Conservation (phyloP, 2,888 invertebrate genomes). For the Hirtodrosophila confusa region DNA sequence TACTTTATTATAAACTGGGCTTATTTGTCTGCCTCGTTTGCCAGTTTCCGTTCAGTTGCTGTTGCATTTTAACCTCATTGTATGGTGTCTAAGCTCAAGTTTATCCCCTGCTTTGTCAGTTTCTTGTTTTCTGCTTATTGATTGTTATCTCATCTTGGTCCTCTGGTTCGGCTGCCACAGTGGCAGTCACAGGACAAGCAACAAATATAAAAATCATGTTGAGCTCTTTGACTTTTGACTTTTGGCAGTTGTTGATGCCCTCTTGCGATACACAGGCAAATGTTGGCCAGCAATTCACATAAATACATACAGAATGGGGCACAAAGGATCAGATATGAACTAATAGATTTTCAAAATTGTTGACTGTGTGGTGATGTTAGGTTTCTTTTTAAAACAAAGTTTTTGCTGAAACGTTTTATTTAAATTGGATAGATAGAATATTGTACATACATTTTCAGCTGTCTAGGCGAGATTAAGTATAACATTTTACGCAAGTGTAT, state of each 20-base stretch:
- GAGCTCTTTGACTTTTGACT: conserved; percentile 47
- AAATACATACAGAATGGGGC: not conserved
- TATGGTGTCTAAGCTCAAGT: conserved; percentile 39
- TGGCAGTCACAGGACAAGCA: conserved; percentile 14
- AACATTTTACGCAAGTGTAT: too few relatives aligned
- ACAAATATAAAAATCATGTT: conserved; percentile 36
- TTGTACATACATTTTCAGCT: too few relatives aligned
- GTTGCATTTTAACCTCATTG: conserved; percentile 58
- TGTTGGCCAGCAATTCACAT: not conserved
- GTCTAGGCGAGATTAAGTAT: too few relatives aligned
- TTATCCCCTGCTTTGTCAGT: conserved; percentile 51
- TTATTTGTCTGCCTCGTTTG: conserved; percentile 59
- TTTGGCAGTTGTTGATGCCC: conserved; percentile 18
- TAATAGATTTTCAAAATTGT: not conserved
- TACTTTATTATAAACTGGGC: conserved; percentile 75
- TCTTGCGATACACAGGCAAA: conserved; percentile 16
- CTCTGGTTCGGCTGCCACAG: conserved; percentile 1
- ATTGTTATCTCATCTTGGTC: conserved; percentile 50
- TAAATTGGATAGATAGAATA: too few relatives aligned
- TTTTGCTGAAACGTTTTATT: too few relatives aligned
- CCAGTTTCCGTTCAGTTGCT: conserved; percentile 33
- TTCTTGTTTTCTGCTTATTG: conserved; percentile 54
- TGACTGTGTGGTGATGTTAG: too few relatives aligned
- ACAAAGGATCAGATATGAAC: not conserved
- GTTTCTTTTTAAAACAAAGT: too few relatives aligned